Conservation (phyloP, 2,113 vertebrate genomes). For the Datnioides undecimradiatus region DNA sequence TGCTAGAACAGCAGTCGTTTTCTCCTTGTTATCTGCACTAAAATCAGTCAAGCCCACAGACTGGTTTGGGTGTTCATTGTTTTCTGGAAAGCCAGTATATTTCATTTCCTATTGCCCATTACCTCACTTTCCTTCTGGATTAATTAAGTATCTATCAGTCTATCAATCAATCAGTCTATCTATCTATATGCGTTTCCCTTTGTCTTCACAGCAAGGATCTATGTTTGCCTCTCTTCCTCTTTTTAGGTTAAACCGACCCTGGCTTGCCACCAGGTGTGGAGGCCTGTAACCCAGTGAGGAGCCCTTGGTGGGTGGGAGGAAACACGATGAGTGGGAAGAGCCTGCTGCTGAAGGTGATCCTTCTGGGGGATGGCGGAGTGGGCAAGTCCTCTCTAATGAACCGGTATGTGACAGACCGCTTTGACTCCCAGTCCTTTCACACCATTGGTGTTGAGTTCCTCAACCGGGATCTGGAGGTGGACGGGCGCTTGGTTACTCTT, state of each 20-base stretch:
- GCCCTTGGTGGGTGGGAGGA: constrained; percentile 59
- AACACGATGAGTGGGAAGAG: constrained; percentile 94
- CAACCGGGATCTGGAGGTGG: constrained; percentile 96
- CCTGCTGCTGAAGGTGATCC: constrained; percentile 95
- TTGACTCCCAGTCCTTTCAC: constrained; percentile 97
- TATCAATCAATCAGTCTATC: no score
- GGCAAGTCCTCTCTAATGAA: constrained; percentile 99
- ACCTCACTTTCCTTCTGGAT: no score
- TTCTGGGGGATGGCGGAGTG: constrained; percentile 96
- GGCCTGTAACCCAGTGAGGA: constrained; percentile 49
- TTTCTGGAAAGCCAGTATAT: neutral
- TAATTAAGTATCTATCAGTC: no score
- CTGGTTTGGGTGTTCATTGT: neutral
- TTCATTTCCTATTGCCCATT: constrained; percentile 17
- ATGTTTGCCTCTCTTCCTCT: constrained; percentile 16
- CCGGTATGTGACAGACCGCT: constrained; percentile 96
- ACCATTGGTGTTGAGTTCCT: constrained; percentile 98
- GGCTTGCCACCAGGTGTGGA: constrained; percentile 59
- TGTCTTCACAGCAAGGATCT: neutral
- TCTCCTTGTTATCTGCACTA: neutral
- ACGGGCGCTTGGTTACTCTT: constrained; percentile 94
- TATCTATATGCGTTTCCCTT: neutral
- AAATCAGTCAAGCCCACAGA: neutral
- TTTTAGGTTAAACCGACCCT: constrained; percentile 69
- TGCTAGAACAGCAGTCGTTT: neutral